phyloP scores from a whole-genome alignment of 23 tunicate species.

The Botrylloides violaceus region DNA sequence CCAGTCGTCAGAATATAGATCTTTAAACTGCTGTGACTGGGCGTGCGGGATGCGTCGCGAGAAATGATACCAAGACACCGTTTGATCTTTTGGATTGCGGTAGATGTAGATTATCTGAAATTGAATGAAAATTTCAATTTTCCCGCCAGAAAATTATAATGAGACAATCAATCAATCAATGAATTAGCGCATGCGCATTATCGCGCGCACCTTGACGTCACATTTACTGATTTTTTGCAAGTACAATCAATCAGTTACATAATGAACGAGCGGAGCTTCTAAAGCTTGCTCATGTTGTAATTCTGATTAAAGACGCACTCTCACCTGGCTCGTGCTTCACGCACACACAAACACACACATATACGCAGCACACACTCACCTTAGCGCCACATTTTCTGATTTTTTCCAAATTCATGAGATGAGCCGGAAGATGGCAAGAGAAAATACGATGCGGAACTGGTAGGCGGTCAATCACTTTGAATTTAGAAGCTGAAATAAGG shows the following conservation, averaged over 20 bases:
- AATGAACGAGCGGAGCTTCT: too few species aligned
- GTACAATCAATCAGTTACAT: too few species aligned
- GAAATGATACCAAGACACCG: constrained; percentile 30
- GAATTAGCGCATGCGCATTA: too few species aligned
- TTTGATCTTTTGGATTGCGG: constrained; percentile 27
- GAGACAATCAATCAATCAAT: too few species aligned
- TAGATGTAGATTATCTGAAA: constrained; percentile 24
- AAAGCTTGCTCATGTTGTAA: too few species aligned
- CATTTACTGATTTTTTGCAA: constrained; percentile 43
- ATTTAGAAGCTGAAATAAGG: constrained; percentile 51
- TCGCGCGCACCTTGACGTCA: constrained; percentile 44
- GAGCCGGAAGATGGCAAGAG: constrained; percentile 62
- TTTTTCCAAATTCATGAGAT: constrained; percentile 55
- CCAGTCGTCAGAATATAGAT: constrained; percentile 22
- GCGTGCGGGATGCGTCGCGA: constrained; percentile 22
- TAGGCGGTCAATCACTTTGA: constrained; percentile 49
- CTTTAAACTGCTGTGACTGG: constrained; percentile 11
- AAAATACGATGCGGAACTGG: constrained; percentile 48
- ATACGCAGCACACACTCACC: too few species aligned
- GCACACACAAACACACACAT: too few species aligned
- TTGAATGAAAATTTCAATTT: too few species aligned
- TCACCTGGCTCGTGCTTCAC: too few species aligned
- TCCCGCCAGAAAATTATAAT: too few species aligned
- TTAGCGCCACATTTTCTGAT: constrained; percentile 48
- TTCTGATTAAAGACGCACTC: too few species aligned